Evolutionary conservation across 2,797 vertebrate species (phyloP).

Genomic region (Varecia variegata): DNA sequence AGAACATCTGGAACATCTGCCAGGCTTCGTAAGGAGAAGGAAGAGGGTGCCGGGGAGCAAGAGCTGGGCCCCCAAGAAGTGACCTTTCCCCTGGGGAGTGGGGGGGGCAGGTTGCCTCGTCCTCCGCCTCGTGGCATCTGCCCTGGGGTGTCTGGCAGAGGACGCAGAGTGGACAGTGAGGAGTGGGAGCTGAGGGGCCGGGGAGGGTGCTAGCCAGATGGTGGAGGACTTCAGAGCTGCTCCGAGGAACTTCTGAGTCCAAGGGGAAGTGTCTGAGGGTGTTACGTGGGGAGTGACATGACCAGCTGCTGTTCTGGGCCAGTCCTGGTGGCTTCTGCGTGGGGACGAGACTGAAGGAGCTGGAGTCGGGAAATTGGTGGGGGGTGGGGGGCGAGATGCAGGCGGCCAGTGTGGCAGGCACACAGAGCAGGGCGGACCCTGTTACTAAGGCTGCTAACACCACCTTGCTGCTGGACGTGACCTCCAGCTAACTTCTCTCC

Average conservation of each 20-base stretch:
- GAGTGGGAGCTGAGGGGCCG: neutral
- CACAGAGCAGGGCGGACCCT: neutral
- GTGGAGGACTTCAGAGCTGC: neutral
- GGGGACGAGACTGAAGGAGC: neutral
- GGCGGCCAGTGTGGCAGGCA: accelerated
- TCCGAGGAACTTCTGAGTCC: neutral
- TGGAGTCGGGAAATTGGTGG: neutral
- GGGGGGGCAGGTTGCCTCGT: neutral
- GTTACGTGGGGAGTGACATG: accelerated
- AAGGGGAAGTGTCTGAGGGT: neutral
- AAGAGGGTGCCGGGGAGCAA: too few relatives aligned
- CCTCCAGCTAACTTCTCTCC: neutral
- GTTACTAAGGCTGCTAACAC: neutral
- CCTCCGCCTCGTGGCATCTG: too few relatives aligned
- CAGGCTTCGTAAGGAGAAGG: neutral
- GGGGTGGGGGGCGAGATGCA: neutral
- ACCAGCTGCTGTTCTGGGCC: accelerated
- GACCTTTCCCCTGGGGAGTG: neutral
- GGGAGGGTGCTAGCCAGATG: neutral
- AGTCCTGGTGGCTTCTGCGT: neutral
- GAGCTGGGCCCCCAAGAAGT: neutral
- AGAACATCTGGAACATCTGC: neutral
- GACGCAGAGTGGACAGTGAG: neutral
- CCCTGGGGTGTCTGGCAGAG: too few relatives aligned
- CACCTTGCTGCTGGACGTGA: neutral